Evolutionary conservation across 2,113 vertebrate species (phyloP), one percentile per base, ranked within the genome.

Genomic region (Myxocyprinus asiaticus): DNA sequence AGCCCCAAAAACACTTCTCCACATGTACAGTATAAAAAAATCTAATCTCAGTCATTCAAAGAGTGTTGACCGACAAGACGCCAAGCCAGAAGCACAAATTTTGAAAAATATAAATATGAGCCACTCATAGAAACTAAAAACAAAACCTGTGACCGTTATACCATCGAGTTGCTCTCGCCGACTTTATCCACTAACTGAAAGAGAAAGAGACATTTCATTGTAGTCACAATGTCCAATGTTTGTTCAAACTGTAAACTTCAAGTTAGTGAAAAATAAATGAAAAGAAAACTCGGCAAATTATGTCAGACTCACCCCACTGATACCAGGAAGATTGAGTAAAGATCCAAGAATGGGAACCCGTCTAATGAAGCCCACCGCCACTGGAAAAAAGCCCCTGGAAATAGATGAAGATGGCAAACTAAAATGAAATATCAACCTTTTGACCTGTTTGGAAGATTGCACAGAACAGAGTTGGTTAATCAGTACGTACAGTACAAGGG

Each of bases 131-230:
- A 67, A 74, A 64, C 45, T 51, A 22, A 50, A 47, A 75, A 3
- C 14, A 43, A 55, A 62, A 14, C 9, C n/a, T 1, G 56, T 55
- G 43, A 42, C 75, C 87, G 93, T 95, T 97, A 98, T 95, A 98
- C 97, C 97, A 98, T 99, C 83, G 94, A 95, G 95, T 97, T 98
- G 93, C 96, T 96, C 90, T 99, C 97, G 84, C 96, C 94, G 80
- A 91, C 94, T 94, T 95, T 96, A 93, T 99, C 97, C 93, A 95
- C 96, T 82, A 97, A 95, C 97, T 99, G 93, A 84, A 87, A 81
- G 48, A 85, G 55, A 68, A 43, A 50, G 55, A 82, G 86, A 59
- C 9, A 53, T 53, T 2, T 10, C 4, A 10, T 53, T 48, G 22
- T 1, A 33, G 22, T 33, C 22, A 33, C 47, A 48, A 48, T 48